Conservation (phyloP, 2,888 invertebrate species). For the Cancer borealis region DNA sequence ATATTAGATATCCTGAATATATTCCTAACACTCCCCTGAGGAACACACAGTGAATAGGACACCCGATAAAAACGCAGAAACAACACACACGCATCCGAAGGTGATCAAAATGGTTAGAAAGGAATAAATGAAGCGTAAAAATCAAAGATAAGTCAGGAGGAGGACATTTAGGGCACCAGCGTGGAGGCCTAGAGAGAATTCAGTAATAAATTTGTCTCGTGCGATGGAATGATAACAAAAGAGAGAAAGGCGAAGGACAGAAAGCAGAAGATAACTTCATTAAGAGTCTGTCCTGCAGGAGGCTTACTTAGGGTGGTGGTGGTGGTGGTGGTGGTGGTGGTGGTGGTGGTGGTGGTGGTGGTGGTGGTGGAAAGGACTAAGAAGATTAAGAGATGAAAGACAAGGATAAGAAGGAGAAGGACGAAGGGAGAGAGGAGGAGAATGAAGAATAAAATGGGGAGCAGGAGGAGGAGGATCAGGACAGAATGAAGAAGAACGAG, state of each 20-base stretch:
- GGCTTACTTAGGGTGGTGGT: neutral
- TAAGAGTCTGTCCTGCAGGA: neutral
- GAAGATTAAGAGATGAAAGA: neutral
- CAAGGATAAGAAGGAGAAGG: neutral
- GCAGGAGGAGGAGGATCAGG: neutral
- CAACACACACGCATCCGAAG: neutral
- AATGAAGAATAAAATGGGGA: neutral
- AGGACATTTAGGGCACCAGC: neutral
- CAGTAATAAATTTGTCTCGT: neutral
- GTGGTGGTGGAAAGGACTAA: neutral
- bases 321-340: no score
- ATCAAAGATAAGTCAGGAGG: neutral
- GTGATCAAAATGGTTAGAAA: neutral
- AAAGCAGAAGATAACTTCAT: neutral
- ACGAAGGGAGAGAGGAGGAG: neutral
- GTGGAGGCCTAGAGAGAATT: neutral
- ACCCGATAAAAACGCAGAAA: neutral
- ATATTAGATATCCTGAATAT: neutral
- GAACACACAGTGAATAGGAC: neutral
- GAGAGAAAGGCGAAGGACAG: neutral
- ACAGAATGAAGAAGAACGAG: neutral
- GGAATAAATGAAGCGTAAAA: constrained; percentile 6
- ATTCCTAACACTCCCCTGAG: neutral
- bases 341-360: neutral
- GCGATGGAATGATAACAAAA: neutral